Base-by-base conservation (phyloP, 2,797 vertebrate species). In the Yasuhikotakia modesta region DNA sequence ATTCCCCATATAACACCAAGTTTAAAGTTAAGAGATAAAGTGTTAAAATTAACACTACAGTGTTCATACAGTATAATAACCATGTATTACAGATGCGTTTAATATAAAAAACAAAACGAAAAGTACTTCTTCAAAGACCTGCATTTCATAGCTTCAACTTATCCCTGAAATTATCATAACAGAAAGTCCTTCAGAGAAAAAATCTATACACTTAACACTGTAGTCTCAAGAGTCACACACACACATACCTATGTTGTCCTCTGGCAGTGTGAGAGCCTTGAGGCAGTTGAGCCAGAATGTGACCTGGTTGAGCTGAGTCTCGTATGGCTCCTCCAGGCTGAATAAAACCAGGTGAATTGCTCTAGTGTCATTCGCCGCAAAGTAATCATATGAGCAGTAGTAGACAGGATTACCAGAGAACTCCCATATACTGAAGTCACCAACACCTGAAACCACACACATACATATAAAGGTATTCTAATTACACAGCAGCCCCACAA, bases 361-460 rank as follows among this genome's bases (percentile, higher is more conserved):
- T 0, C 95, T 96, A 82, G 89, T 84, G 69, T 99, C 97, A 32
- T 98, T 97, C 55, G 95, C 94, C 57, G 95, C 96, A 81, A 99
- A 99, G 90, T 97, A 97, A 86, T 99, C 97, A 0, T 98, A 99
- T 85, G 94, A 94, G 90, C 97, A 98, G 90, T 95, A 95, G 85
- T 97, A 99, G 2, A 97, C 96, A 0, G 95, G 96, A 87, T 98
- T 99, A 70, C 97, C 97, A 13, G 97, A 98, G 80, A 99, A 99
- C 87, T 99, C 97, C 97, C 97, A 99, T 65, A 96, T 91, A 27
- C 95, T 97, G 91, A 99, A 98, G 64, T 99, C 97, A 3, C 97
- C 97, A 77, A 99, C 92, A 57, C 97, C 97, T 99, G 30, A 17
- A 73, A 19, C 52, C 2, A 55, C 45, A 70, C n/a, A 80, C 8